Base-by-base conservation (phyloP, 2,888 invertebrate species). In the Heterodera filipjevi region DNA sequence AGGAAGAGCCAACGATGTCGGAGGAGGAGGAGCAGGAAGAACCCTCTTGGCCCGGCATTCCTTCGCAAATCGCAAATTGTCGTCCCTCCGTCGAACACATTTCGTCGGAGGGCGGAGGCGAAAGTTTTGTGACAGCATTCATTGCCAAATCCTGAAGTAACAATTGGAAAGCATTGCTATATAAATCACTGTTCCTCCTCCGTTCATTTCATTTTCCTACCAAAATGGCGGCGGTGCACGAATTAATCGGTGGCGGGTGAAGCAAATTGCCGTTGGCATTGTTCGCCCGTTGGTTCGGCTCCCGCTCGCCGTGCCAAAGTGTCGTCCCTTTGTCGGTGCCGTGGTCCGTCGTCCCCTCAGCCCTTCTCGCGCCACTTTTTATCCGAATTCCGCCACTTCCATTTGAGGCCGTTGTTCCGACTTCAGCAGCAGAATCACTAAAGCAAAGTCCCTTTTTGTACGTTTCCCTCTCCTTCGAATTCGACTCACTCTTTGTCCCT, bases 161-260 rank as follows among this genome's bases (percentile, higher is more conserved):
- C 19, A 14, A 49, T 39, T 12, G 12, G 12, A 39, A 39, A 39
- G 39, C 39, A 6, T 12, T 12, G 12, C 12, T 10, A 12, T 39
- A 10, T 12, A 39, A 39, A 39, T 39, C 39, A 49, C 10, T 3
- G 49, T 14, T 59, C 8, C n/a, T 10, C 27, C 0, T 59, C 12
- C n/a, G 27, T n/a, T n/a, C n/a, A 22, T 19, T 44, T 44, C 59
- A 59, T 27, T n/a, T n/a, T 59, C 27, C 27, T 1, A 59, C 59
- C 59, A 75, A 64, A 75, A 75, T 75, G 30, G 75, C 75, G 66
- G 75, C 75, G 44, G 75, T 75, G 68, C 66, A 33, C 68, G 75
- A 75, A 32, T 75, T 39, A 8, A 75, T 75, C 33, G 44, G 66
- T 49, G 39, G 33, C 68, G 46, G 75, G 10, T 46, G 59, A 27